Conservation (phyloP, 2,797 vertebrate genomes). For the Tokudaia muenninki region DNA sequence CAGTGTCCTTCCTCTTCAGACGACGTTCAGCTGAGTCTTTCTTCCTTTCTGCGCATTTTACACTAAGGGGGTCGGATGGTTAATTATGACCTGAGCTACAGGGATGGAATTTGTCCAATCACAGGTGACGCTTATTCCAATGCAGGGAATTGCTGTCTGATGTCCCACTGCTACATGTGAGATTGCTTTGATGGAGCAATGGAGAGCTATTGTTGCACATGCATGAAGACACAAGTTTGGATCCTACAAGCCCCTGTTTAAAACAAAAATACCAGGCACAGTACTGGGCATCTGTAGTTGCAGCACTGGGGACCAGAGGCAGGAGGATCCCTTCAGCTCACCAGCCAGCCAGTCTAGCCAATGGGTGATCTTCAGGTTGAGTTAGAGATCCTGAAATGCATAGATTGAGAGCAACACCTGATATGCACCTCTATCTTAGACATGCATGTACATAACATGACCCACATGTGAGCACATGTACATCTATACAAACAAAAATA, state of each 20-base stretch:
- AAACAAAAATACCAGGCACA: neutral
- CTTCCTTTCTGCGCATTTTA: constrained; percentile 1
- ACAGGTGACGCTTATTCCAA: neutral
- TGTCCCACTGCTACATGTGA: neutral
- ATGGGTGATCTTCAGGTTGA: neutral
- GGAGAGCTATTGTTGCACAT: neutral
- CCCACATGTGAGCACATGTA: neutral
- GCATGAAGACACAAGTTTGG: neutral
- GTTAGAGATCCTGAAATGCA: neutral
- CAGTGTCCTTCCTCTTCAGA: neutral
- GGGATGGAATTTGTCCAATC: constrained; percentile 3
- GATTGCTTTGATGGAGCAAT: neutral
- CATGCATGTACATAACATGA: neutral
- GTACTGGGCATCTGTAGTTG: neutral
- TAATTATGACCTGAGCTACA: neutral
- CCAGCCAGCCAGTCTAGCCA: neutral
- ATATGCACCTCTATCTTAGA: neutral
- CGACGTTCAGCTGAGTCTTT: neutral
- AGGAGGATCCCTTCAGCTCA: neutral
- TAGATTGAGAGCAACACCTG: neutral
- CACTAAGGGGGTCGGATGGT: neutral
- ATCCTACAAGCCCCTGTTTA: neutral
- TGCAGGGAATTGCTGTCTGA: neutral
- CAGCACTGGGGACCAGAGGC: neutral
- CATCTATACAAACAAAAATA: neutral